Conservation (phyloP, 1,140 invertebrate genomes). For the Steinernema feltiae region DNA sequence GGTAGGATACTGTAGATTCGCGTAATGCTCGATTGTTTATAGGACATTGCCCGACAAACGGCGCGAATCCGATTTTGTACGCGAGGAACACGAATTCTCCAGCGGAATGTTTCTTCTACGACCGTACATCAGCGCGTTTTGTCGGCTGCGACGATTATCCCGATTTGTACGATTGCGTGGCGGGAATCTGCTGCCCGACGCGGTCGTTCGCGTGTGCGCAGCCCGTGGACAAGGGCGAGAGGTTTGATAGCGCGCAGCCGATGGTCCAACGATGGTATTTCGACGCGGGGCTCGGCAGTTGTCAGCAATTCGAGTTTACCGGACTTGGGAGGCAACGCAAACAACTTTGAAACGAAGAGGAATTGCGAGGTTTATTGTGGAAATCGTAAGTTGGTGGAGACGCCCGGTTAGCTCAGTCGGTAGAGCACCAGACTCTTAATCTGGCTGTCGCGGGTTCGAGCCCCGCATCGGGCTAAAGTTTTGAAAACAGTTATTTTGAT, state of each 20-base stretch:
- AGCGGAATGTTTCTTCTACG: conserved; percentile 43
- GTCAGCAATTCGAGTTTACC: conserved; percentile 36
- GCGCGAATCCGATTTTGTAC: conserved; percentile 34
- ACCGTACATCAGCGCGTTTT: conserved; percentile 34
- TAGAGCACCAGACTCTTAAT: conserved; percentile 57
- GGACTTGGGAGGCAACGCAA: conserved; percentile 42
- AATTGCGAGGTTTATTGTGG: conserved; percentile 43
- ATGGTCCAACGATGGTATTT: conserved; percentile 38
- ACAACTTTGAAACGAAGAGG: conserved; percentile 39
- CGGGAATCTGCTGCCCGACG: conserved; percentile 46
- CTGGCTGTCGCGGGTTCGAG: conserved; percentile 54
- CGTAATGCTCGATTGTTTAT: background rate
- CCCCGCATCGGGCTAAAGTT: conserved; percentile 45
- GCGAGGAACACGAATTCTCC: conserved; percentile 38
- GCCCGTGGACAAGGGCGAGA: conserved; percentile 39
- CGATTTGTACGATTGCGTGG: conserved; percentile 45
- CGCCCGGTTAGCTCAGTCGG: background rate
- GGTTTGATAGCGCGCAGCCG: conserved; percentile 10
- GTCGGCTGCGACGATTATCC: conserved; percentile 47
- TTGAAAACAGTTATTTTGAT: background rate
- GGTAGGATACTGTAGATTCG: background rate
- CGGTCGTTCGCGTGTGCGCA: conserved; percentile 42
- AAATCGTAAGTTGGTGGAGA: conserved; percentile 30
- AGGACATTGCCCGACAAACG: conserved; percentile 43
- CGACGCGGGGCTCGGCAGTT: conserved; percentile 31